Evolutionary conservation across 2,797 vertebrate species (phyloP).

Genomic region (Glyptemys insculpta): DNA sequence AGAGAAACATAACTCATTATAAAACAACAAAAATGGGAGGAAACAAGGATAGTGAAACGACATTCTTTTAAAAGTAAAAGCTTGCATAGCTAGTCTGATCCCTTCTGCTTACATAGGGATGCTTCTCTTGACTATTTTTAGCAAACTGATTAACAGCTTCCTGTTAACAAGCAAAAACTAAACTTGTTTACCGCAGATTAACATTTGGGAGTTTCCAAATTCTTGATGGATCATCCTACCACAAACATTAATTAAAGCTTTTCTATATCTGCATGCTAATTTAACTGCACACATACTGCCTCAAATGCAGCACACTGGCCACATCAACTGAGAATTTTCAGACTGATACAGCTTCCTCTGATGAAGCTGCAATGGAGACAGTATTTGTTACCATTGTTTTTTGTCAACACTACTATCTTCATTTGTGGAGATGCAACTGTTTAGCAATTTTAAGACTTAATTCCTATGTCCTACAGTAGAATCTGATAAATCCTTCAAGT

Average conservation of each 20-base stretch:
- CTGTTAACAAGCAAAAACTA: background rate
- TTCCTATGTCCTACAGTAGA: background rate
- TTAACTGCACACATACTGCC: background rate
- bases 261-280: background rate
- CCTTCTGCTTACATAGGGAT: background rate
- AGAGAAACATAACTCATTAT: background rate
- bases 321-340: background rate
- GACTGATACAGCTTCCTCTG: background rate
- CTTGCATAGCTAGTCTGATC: background rate
- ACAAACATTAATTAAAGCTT: background rate
- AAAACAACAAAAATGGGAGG: background rate
- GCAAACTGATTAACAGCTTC: background rate
- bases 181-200: background rate
- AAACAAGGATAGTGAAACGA: background rate
- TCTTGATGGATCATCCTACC: background rate
- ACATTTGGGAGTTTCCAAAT: background rate
- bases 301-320: background rate
- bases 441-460: background rate
- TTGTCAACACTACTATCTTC: background rate
- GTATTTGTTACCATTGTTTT: background rate
- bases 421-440: background rate
- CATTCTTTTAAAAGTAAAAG: background rate
- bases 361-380: too few relatives aligned
- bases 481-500: background rate
- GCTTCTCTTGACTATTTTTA: background rate